phyloP scores from a whole-genome alignment of 2,797 vertebrate species.

The Melanitta fusca region DNA sequence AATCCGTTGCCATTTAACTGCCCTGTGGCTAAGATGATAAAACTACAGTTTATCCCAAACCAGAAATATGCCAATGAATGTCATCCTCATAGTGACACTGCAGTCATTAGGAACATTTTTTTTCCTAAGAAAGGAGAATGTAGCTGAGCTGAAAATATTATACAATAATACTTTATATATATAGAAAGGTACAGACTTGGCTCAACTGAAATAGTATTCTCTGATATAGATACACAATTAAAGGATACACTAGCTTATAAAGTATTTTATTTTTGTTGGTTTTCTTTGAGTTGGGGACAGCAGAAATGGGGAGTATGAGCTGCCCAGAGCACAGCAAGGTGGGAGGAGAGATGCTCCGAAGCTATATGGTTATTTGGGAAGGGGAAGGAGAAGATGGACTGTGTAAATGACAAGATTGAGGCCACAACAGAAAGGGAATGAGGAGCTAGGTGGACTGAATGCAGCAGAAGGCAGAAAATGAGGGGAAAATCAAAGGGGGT shows the following conservation, averaged over 20 bases:
- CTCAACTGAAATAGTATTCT: not conserved
- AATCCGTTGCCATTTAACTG: constrained; percentile 5
- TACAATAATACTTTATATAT: not conserved
- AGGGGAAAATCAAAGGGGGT: not conserved
- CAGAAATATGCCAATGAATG: constrained; percentile 26
- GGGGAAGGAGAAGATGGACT: not conserved
- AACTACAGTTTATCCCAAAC: constrained; percentile 11
- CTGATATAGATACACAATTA: not conserved
- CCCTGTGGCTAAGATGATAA: constrained; percentile 1
- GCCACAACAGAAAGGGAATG: not conserved
- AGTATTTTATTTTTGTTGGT: not conserved
- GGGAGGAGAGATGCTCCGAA: not conserved
- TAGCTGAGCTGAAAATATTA: not conserved
- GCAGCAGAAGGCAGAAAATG: not conserved
- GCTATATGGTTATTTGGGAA: not conserved
- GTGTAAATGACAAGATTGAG: not conserved
- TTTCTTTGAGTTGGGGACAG: not conserved
- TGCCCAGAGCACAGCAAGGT: not conserved
- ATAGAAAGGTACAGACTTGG: not conserved
- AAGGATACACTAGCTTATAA: not conserved
- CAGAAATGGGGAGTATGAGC: not conserved
- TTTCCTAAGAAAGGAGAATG: not conserved
- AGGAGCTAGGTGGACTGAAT: not conserved
- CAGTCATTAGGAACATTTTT: not conserved
- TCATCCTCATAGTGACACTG: not conserved